Evolutionary conservation across 1,140 invertebrate genomes (phyloP), one percentile per base, ranked within the genome.

Genomic region (Heterodera carotae): DNA sequence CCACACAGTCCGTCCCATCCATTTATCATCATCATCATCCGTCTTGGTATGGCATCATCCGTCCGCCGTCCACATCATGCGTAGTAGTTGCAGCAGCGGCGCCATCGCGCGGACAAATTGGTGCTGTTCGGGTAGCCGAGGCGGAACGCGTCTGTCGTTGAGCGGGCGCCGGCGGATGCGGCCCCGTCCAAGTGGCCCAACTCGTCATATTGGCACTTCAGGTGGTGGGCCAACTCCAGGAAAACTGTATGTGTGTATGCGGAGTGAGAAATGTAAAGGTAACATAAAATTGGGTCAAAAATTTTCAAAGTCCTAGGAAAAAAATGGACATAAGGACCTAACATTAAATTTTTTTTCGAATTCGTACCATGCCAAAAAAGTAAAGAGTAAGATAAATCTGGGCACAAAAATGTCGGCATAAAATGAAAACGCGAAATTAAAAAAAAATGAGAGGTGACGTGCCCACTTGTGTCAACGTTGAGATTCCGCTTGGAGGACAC

Each of bases 171-270:
- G 8, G n/a, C 62, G 33, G n/a, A 22, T 25, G 33, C 27, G 22
- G 27, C 6, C 12, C 25, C 62, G 39, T 74, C 71, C 29, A 74
- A 74, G 39, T 74, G 59, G 12, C 56, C 56, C 33, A 62, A 15
- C n/a, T 66, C 25, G 59, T 84, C 85, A 59, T 88, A 88, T 69
- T 87, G 85, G 3, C 76, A 62, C 72, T 87, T 87, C 48, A 87
- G 69, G 64, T 83, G 80, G 12, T 64, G 75, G n/a, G 85, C 86
- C 62, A 87, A 72, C 70, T 87, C 81, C 15, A 74, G 69, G 66
- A 79, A 83, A 33, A 81, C 80, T 67, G 43, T 25, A 48, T 1
- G n/a, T 39, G n/a, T 67, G n/a, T n/a, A n/a, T n/a, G n/a, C n/a
- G n/a, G n/a, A n/a, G n/a, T n/a, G n/a, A n/a, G n/a, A n/a, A n/a